These are phyloP conservation scores for Bergia puertoricense DNA, from an alignment of 92 coral and sea anemone genomes.

Conservation along the genomic window DNA sequence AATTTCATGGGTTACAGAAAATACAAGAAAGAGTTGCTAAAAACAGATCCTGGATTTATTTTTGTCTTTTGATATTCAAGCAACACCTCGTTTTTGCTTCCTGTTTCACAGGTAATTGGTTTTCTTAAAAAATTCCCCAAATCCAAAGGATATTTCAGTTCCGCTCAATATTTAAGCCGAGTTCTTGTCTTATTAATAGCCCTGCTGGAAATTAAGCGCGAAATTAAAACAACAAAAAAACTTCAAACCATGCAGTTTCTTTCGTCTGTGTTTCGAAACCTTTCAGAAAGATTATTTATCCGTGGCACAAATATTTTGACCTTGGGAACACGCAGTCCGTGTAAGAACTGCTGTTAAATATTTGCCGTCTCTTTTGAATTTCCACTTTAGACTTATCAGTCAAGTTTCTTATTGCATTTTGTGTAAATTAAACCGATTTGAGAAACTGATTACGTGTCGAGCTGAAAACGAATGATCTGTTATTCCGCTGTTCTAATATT, in stretches of 20 bases:
- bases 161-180: no score
- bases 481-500: not conserved
- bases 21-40: not conserved
- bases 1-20: not conserved
- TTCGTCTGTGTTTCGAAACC: no score
- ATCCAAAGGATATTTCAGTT: no score
- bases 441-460: no score
- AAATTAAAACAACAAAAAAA: not conserved
- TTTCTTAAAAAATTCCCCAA: no score
- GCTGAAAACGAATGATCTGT: no score
- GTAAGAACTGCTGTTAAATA: not conserved
- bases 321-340: not conserved
- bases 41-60: no score
- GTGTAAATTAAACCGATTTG: not conserved
- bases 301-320: not conserved
- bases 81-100: no score
- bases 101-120: no score
- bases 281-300: no score
- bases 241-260: not conserved
- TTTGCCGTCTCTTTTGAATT: not conserved
- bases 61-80: no score
- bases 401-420: not conserved
- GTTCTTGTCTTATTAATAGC: no score
- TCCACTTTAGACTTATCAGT: not conserved
- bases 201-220: not conserved